Base-by-base conservation (phyloP, 2,113 vertebrate genomes). In the Saccopteryx bilineata region DNA sequence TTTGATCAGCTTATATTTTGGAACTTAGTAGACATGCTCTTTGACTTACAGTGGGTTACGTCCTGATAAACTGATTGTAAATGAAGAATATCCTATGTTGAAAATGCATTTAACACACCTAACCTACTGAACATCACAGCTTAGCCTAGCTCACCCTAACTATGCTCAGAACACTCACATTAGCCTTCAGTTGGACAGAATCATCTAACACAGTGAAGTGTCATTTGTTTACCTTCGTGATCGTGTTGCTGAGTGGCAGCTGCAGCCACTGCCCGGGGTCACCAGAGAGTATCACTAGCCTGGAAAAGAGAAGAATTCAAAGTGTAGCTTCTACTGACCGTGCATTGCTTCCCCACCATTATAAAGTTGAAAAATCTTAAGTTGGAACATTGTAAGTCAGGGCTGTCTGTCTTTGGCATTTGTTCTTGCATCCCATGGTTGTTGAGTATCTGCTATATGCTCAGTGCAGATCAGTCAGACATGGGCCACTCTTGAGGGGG, bases 401-500 rank as follows among this genome's bases (percentile, higher is more conserved):
- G 78, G 56, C 56, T 9, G 7, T 23, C 56, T 23, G n/a, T n/a
- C 21, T 74, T 50, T 9, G 23, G 65, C 46, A 8, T 72, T 71
- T 56, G 60, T 66, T 86, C 54, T 74, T 48, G 1, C 24, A 23
- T 1, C 31, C 9, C 15, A 5, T 82, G 31, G 61, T 50, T 52
- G 10, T 1, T n/a, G 80, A 52, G n/a, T 9, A 21, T 9, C 50
- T 24, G 5, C n/a, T 56, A 1, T 11, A 0, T 60, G 5, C 13
- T 12, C n/a, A 8, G 2, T 5, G 33, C 2, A 23, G 26, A 23
- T 10, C 3, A 2, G 3, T 19, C 46, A 46, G 23, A 13, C 9
- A 0, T 0, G 0, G 61, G n/a, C 19, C 26, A 2, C 52, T 31
- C 28, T 50, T 1, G 6, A 28, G 39, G 28, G 19, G 4, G 13